Evolutionary conservation across 2,797 vertebrate genomes (phyloP), one percentile per base, ranked within the genome.

Genomic region (Glyptemys insculpta): DNA sequence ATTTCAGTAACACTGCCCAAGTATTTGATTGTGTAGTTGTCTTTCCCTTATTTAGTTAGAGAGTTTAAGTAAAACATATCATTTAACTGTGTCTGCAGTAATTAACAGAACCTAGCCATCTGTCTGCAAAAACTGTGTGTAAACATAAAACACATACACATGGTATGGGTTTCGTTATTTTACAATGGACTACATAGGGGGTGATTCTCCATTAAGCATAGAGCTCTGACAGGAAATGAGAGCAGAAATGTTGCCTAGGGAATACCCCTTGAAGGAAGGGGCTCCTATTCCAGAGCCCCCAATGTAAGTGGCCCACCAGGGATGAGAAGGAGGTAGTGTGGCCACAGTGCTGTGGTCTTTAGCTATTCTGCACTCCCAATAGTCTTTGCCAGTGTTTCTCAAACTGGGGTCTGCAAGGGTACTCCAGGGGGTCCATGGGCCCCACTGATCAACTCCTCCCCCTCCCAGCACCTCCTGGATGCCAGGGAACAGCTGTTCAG

Each of bases 1-100:
- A 52, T 90, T 94, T 92, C 52, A 1, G 72, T 37, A 86, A 53
- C 88, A 90, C 83, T 79, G 74, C 65, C 59, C 59, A 65, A n/a
- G 52, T 93, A 44, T 76, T 78, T 83, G 59, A 57, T 52, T n/a
- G 44, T 5, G 62, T 34, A 62, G 37, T 65, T 88, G 83, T 34
- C 81, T 14, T 86, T 83, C 78, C 76, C 49, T 41, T 29, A 49
- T 41, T 89, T 84, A 65, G 31, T 47, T 44, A 59, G 62, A 91
- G 90, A 62, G 23, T 44, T 11, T 65, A 18, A 12, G n/a, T 2
- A n/a, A 87, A 91, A 54, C 52, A 50, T 3, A 12, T 4, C 31
- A 7, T 47, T 93, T 85, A 91, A 56, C n/a, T 57, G 8, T 44
- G 37, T 56, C 74, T 79, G 68, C 31, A 1, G 0, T 47, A 52